Percentiles rank a stretch among this genome's conserved stretches.
phyloP scores from a whole-genome alignment of 2,888 invertebrate genomes.

The Pharmacophagus antenor region DNA sequence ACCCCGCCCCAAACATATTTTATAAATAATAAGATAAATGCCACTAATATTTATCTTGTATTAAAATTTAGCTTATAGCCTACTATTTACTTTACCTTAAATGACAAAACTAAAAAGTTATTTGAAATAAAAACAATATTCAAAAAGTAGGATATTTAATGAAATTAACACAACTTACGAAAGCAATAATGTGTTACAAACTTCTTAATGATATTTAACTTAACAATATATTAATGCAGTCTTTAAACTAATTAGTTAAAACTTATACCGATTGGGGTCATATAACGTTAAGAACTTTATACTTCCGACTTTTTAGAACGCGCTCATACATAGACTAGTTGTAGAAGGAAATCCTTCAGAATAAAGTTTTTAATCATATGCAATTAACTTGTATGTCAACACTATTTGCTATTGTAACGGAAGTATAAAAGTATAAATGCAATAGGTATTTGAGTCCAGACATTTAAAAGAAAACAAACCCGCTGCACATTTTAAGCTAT shows the following conservation, averaged over 20 bases:
- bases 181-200: neutral
- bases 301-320: no score
- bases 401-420: no score
- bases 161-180: neutral
- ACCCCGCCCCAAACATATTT: no score
- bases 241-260: constrained; percentile 7
- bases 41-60: neutral
- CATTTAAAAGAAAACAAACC: no score
- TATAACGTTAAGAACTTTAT: no score
- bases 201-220: neutral
- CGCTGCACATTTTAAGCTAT: no score
- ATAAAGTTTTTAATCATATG: neutral
- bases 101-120: no score
- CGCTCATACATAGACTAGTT: neutral
- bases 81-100: neutral
- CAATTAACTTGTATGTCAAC: no score
- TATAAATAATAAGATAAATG: no score
- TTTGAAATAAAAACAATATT: neutral
- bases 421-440: no score
- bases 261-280: neutral
- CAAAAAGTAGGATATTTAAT: constrained; percentile 27
- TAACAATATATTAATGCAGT: neutral
- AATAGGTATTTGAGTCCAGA: no score
- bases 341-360: neutral
- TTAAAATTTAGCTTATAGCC: neutral